phyloP scores from a whole-genome alignment of 2,113 vertebrate species.

The Falco punctatus region DNA sequence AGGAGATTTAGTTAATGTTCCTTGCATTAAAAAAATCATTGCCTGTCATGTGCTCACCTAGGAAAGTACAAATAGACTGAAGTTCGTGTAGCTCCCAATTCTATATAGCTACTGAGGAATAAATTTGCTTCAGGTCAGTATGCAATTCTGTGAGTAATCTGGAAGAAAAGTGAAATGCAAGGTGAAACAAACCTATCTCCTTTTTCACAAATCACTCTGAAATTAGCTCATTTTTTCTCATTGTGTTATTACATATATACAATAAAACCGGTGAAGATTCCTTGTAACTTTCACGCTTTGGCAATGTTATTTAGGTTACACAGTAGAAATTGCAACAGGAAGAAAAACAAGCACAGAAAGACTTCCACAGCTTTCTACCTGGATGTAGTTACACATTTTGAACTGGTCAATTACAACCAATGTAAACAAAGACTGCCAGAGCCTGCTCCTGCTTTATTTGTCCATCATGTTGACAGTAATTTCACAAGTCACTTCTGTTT shows the following conservation, averaged over 20 bases:
- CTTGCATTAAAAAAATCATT: background rate
- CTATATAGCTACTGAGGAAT: background rate
- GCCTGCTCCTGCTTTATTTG: background rate
- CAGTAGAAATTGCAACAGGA: background rate
- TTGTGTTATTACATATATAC: background rate
- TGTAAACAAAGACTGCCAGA: background rate
- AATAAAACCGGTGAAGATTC: background rate
- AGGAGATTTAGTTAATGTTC: background rate
- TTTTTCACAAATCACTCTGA: background rate
- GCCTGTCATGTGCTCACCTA: background rate
- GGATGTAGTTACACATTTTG: background rate
- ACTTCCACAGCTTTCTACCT: background rate
- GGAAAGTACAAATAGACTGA: background rate
- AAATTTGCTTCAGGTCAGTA: background rate
- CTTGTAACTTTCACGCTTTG: background rate
- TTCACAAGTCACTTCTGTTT: background rate
- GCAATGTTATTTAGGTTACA: background rate
- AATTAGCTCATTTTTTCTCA: background rate
- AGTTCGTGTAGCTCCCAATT: background rate
- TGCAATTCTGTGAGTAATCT: background rate
- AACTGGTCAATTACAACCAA: background rate
- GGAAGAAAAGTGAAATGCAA: background rate
- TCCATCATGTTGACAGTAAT: slow-evolving; percentile 10
- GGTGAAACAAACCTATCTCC: background rate
- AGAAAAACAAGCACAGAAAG: background rate